Evolutionary conservation across 2,797 vertebrate genomes (phyloP), one percentile per base, ranked within the genome.

Genomic region (Onychomys leucogaster): DNA sequence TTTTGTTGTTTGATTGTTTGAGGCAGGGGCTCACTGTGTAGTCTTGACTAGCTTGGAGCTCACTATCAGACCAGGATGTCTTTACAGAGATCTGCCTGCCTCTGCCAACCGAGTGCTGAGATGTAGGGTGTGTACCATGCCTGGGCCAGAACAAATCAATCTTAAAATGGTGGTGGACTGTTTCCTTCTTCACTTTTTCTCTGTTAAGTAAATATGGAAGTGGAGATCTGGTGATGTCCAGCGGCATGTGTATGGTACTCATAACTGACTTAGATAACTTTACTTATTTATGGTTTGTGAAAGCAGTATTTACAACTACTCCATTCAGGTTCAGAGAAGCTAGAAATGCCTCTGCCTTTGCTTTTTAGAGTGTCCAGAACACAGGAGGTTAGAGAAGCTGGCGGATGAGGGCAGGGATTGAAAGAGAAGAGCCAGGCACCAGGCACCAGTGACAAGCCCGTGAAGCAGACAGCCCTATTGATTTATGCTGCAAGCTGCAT

Each of bases 391-490:
- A 71, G 95, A 91, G 61, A 92, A 57, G 61, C 67, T 86, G 57
- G 71, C 43, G 55, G 61, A 9, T 13, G 75, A 27, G 16, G 67
- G 77, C 71, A 46, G 43, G 76, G 16, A n/a, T 49, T 43, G 69
- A 57, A 78, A 90, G 82, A 92, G 92, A 78, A 82, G 69, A 77
- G 69, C 55, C 61, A 73, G 69, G 65, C 61, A 13, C 78, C 73
- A 32, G 83, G 88, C 83, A 57, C 55, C 43, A 92, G 52, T 59
- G 57, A 76, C 67, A 89, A 59, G 90, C 77, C 75, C 67, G 41
- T 77, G 80, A 76, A 78, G 69, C 94, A 97, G 96, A 93, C 93
- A 91, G 34, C 49, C 73, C 71, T 97, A 93, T 97, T 97, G 97
- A 97, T 97, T 96, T 94, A 77, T 88, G 41, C 93, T 78, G 69